These are phyloP conservation scores for Drosophila obscura DNA, from an alignment of 1,140 invertebrate species.

Conservation along the genomic window DNA sequence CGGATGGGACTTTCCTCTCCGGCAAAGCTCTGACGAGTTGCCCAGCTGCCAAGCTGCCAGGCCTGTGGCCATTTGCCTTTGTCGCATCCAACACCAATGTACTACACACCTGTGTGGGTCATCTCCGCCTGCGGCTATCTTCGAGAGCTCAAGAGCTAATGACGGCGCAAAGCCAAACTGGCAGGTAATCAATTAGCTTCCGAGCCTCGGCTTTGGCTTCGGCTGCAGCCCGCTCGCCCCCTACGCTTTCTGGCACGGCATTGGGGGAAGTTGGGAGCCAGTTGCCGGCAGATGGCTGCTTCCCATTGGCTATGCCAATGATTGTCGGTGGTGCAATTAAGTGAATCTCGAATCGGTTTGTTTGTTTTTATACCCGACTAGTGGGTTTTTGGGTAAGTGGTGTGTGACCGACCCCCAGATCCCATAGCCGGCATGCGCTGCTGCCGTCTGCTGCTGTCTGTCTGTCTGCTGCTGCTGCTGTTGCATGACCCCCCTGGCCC, in stretches of 20 bases:
- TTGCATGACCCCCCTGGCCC: too few species aligned
- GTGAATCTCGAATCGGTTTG: neutral
- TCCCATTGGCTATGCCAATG: neutral
- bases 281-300: too few species aligned
- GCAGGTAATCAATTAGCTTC: slow-evolving; percentile 44
- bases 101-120: neutral
- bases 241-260: too few species aligned
- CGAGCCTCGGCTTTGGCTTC: neutral
- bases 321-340: neutral
- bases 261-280: neutral
- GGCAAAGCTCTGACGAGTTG: neutral
- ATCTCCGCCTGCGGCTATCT: neutral
- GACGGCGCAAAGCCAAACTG: slow-evolving; percentile 11
- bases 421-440: too few species aligned
- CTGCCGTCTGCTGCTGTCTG: too few species aligned
- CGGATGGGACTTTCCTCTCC: slow-evolving; percentile 5
- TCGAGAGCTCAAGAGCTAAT: slow-evolving; percentile 11
- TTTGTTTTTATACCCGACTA: too few species aligned
- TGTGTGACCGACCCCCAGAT: too few species aligned
- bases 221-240: neutral
- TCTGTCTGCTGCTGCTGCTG: too few species aligned
- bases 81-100: neutral
- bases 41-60: too few species aligned
- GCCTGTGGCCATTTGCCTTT: too few species aligned
- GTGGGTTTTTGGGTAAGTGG: too few species aligned